Evolutionary conservation across 2,888 invertebrate species (phyloP), one percentile per base, ranked within the genome.

Genomic region (Hololepta plana): DNA sequence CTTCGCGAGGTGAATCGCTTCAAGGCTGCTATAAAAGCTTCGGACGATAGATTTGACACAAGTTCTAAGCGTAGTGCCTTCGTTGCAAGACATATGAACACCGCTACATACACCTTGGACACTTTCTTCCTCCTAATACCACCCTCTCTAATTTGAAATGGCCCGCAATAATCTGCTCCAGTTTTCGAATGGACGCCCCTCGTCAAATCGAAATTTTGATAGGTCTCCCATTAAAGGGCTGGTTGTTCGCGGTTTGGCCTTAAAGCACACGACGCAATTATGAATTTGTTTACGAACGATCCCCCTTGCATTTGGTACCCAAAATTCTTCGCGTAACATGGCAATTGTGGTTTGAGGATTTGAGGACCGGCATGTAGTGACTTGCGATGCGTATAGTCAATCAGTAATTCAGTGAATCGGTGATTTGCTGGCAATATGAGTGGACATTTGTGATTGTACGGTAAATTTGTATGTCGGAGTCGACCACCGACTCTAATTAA

Each of bases 31-130:
- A 31, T 23, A 15, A 31, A 32, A 13, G 23, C 15, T 5, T 29
- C 19, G 6, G 26, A 24, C 12, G 31, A 27, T 8, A 31, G 20
- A 6, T 24, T 12, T 7, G 10, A 17, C 13, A 33, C 31, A 6
- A 26, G 12, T 15, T 35, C 32, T 3, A 32, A 10, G 20, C 40
- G 41, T 6, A 40, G 35, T 5, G 36, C 38, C 22, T 32, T 33
- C 3, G 40, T 40, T 2, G 35, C 22, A 23, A 37, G 35, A 28
- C 43, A 45, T 2, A 45, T 34, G 30, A 39, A 44, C n/a, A 40
- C 6, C 12, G 33, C 32, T n/a, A 45, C 28, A 28, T 42, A 43
- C 4, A 33, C 34, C 27, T 45, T 44, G 2, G 16, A 27, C 1
- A 30, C 30, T 20, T 32, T 30, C 2, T 30, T 27, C 12, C 39